Evolutionary conservation across 2,797 vertebrate genomes (phyloP).

Genomic region (Onychomys torridus): DNA sequence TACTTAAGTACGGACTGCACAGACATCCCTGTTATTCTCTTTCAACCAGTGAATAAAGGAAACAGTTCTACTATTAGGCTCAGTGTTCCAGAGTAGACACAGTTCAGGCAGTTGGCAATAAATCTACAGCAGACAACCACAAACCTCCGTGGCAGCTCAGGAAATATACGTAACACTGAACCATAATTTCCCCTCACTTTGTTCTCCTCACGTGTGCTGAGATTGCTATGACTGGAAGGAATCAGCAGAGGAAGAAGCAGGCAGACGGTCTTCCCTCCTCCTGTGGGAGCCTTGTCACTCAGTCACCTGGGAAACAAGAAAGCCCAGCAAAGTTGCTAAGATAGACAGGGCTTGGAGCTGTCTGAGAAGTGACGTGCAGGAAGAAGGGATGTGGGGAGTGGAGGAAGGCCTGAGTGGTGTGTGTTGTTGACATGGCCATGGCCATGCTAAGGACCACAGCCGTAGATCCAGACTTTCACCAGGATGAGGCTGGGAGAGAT

Average conservation of each 20-base stretch:
- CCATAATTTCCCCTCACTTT: constrained; percentile 3
- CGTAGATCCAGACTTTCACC: not conserved
- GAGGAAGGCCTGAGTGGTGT: not conserved
- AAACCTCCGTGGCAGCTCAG: not conserved
- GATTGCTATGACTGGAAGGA: not conserved
- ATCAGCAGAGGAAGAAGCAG: not conserved
- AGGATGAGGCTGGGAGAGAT: not conserved
- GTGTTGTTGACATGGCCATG: not conserved
- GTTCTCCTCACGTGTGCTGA: constrained; percentile 5
- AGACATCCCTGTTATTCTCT: constrained; percentile 13
- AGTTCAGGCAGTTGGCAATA: not conserved
- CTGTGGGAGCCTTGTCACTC: not conserved
- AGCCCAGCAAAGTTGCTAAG: not conserved
- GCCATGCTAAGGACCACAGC: not conserved
- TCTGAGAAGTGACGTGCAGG: not conserved
- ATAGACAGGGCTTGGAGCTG: not conserved
- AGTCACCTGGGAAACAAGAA: not conserved
- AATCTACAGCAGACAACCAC: not conserved
- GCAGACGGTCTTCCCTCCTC: not conserved
- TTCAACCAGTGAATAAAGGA: constrained; percentile 9
- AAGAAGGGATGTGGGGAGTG: not conserved
- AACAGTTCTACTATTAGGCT: not conserved
- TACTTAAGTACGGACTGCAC: not conserved
- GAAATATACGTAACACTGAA: not conserved
- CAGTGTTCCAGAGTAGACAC: constrained; percentile 27